Evolutionary conservation across 1,140 invertebrate species (phyloP).

Genomic region (Parapsyche elsis): DNA sequence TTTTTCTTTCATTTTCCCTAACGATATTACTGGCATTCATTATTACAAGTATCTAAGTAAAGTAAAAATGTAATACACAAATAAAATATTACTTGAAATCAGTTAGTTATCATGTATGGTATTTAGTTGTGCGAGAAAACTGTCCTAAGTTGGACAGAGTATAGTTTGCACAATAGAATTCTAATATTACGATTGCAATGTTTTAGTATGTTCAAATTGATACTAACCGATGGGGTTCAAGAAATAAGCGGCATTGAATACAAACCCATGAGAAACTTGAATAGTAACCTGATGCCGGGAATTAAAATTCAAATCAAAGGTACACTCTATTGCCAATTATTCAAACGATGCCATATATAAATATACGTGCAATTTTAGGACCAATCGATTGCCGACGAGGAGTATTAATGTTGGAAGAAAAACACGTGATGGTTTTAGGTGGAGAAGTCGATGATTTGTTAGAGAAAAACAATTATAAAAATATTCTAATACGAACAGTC

Average conservation of each 20-base stretch:
- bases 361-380: constrained; percentile 65
- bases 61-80: too few relatives aligned
- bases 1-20: too few relatives aligned
- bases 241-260: constrained; percentile 80
- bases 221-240: constrained; percentile 81
- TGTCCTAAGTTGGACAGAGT: too few relatives aligned
- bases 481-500: constrained; percentile 68
- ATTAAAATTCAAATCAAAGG: constrained; percentile 72
- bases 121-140: too few relatives aligned
- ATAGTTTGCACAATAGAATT: constrained; percentile 2
- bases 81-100: too few relatives aligned
- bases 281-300: constrained; percentile 72
- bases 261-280: constrained; percentile 71
- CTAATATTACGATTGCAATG: not conserved
- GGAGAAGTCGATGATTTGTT: constrained; percentile 79
- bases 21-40: too few relatives aligned
- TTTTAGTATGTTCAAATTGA: constrained; percentile 76
- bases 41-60: too few relatives aligned
- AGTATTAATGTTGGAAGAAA: constrained; percentile 74
- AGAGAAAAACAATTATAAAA: constrained; percentile 71
- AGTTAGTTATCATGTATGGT: too few relatives aligned
- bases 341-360: constrained; percentile 45
- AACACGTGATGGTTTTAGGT: constrained; percentile 74
- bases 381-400: constrained; percentile 77
- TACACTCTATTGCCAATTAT: constrained; percentile 38